Base-by-base conservation (phyloP, 2,888 invertebrate genomes). In the Anarsia innoxiella region DNA sequence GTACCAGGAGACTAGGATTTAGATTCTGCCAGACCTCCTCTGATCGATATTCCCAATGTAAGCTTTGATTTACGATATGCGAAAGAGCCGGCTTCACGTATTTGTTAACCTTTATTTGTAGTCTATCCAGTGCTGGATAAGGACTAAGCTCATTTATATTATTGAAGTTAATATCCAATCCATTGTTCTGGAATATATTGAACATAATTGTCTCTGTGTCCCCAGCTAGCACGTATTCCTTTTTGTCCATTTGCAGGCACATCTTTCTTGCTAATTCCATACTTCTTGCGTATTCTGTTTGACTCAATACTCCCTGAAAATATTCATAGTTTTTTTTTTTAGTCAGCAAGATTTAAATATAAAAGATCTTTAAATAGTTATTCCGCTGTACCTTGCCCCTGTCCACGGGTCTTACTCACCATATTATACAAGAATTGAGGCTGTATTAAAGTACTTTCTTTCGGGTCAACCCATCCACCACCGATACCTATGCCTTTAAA, bases 401-500 rank as follows among this genome's bases (percentile, higher is more conserved):
- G n/a, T n/a, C n/a, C n/a, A n/a, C n/a, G n/a, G n/a, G n/a, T n/a
- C n/a, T n/a, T n/a, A 25, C 59, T 48, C 54, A 80, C 83, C 66
- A 68, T 64, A 30, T 64, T 59, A 39, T 72, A 83, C 9, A 83
- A 53, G 40, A 62, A 76, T 13, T 66, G 62, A 1, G 79, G 70
- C 35, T 73, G 69, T 15, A 61, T 52, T 37, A 75, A 50, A 30
- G 66, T 53, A 40, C 79, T 80, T 47, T 78, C 78, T 43, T 64
- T 76, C 0, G 83, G 83, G 38, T 72, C 65, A 0, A 83, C 78
- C 80, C 80, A 83, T 25, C 78, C 83, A 15, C 83, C 74, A 2
- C 83, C 83, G 28, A 83, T 79, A 1, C 76, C 83, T 23, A 83
- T 72, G 8, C 83, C 83, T 51, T 74, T 75, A 8, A 83, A 66